Evolutionary conservation across 2,888 invertebrate species (phyloP).

Genomic region (Drosophila macrothrix): DNA sequence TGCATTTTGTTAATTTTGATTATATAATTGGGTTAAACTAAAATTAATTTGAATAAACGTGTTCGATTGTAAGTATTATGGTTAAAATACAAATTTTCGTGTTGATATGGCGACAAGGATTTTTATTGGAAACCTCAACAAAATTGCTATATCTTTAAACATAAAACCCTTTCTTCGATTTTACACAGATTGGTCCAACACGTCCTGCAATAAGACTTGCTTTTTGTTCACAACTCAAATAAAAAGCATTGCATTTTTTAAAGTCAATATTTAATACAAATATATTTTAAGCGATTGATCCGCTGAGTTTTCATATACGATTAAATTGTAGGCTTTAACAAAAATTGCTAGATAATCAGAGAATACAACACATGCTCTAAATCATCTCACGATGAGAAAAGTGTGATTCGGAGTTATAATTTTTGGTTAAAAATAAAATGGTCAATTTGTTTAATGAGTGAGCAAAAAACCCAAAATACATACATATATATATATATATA

Average conservation of each 20-base stretch:
- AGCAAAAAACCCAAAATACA: conserved; percentile 49
- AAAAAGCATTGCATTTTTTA: conserved; percentile 32
- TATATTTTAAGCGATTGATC: conserved; percentile 38
- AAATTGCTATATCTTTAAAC: conserved; percentile 23
- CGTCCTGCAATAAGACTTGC: conserved; percentile 31
- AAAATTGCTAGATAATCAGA: conserved; percentile 44
- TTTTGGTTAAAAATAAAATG: conserved; percentile 36
- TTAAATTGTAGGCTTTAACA: conserved; percentile 41
- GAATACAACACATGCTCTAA: conserved; percentile 62
- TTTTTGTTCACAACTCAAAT: conserved; percentile 36
- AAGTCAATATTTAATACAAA: conserved; percentile 45
- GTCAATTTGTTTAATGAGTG: conserved; percentile 31
- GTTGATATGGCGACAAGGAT: conserved; percentile 75
- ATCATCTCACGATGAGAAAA: conserved; percentile 51
- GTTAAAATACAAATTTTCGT: conserved; percentile 71
- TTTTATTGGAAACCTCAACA: conserved; percentile 53
- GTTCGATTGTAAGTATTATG: conserved; percentile 42
- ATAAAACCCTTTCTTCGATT: conserved; percentile 29
- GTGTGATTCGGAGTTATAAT: conserved; percentile 63
- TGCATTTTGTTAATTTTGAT: conserved; percentile 62
- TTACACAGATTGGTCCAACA: conserved; percentile 70
- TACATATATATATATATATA: conserved; percentile 5
- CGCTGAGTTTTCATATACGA: conserved; percentile 28
- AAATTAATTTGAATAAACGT: conserved; percentile 54
- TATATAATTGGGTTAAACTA: conserved; percentile 59